Conservation (phyloP, 37 sponge, comb jelly and placozoan genomes). For the Mnemiopsis leidyi region DNA sequence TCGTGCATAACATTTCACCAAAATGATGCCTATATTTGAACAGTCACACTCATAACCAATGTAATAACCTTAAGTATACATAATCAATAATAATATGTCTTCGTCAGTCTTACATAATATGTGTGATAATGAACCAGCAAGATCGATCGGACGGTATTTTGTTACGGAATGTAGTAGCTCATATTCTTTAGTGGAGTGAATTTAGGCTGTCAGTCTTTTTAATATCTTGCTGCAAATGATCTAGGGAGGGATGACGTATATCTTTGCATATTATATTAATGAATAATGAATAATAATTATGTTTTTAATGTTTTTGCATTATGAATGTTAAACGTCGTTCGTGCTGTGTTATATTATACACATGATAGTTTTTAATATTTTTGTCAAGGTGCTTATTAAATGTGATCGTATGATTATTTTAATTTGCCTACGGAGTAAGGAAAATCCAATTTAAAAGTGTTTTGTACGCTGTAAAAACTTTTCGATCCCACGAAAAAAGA, state of each 20-base stretch:
- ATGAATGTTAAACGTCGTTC: conserved; percentile 52
- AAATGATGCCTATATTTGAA: no score
- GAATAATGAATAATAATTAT: not conserved
- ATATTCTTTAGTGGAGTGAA: no score
- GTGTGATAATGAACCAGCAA: no score
- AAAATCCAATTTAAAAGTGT: conserved; percentile 8
- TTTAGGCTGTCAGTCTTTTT: not conserved
- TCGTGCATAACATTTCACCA: no score
- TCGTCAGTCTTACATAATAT: no score
- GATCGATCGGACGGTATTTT: no score
- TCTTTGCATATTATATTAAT: not conserved
- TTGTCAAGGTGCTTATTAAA: conserved; percentile 18
- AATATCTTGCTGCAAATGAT: not conserved
- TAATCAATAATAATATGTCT: no score
- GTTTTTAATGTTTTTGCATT: conserved; percentile 58
- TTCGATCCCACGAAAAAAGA: not conserved
- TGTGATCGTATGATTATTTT: conserved; percentile 19
- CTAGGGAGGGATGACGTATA: not conserved
- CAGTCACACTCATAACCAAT: no score
- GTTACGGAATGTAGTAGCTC: no score
- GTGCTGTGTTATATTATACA: conserved; percentile 38
- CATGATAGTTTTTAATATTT: conserved; percentile 52
- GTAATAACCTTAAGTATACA: no score
- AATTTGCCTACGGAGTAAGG: not conserved
- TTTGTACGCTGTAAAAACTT: conserved; percentile 44